phyloP scores from a whole-genome alignment of 2,113 vertebrate genomes.

The Raja brachyura region DNA sequence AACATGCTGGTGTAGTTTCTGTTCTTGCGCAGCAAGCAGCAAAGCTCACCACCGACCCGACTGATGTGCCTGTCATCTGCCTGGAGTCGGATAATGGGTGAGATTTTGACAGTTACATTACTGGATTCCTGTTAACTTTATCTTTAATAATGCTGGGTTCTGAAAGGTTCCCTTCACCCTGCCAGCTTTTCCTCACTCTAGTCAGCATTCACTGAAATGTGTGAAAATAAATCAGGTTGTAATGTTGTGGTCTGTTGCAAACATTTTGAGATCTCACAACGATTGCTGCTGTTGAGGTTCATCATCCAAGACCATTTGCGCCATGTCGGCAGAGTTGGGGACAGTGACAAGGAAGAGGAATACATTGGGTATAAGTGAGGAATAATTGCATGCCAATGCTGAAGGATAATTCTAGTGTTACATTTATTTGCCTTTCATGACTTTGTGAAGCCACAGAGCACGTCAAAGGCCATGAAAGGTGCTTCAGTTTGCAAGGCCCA shows the following conservation, averaged over 20 bases:
- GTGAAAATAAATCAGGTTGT: background rate
- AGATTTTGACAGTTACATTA: conserved; percentile 43
- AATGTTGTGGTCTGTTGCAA: background rate
- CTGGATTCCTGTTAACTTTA: background rate
- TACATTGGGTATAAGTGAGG: background rate
- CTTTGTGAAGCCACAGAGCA: no score
- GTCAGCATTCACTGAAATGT: background rate
- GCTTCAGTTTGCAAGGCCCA: no score
- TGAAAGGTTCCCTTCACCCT: background rate
- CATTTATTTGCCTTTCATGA: no score
- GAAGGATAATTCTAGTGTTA: no score
- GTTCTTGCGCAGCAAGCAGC: conserved; percentile 86
- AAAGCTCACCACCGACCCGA: conserved; percentile 77
- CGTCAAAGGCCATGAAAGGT: no score
- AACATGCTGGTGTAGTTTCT: conserved; percentile 84
- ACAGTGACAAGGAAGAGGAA: background rate
- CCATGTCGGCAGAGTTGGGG: background rate
- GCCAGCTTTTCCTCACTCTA: background rate
- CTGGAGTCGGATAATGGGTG: conserved; percentile 89
- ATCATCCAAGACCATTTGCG: no score
- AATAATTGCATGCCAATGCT: background rate
- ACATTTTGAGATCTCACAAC: background rate
- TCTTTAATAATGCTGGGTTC: conserved; percentile 30
- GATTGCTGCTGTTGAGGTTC: background rate
- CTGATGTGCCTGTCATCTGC: conserved; percentile 83